A percentile compares a stretch with the other conserved stretches of the same genome.
Conservation (phyloP, 2,797 vertebrate genomes). For the Oreortyx pictus region DNA sequence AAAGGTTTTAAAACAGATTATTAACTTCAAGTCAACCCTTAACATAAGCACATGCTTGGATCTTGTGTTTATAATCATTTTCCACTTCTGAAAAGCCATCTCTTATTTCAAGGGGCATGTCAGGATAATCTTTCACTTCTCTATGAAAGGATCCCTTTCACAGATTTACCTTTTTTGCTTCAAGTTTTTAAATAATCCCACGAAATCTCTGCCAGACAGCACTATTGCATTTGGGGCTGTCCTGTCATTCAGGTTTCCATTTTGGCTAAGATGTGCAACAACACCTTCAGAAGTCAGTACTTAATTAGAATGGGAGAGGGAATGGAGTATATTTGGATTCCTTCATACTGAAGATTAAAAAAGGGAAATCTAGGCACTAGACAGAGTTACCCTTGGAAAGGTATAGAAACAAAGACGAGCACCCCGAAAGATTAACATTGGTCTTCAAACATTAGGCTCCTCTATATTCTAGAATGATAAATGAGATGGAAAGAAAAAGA, state of each 20-base stretch:
- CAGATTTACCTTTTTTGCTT: background rate
- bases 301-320: background rate
- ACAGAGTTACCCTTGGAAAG: background rate
- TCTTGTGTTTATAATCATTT: background rate
- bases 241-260: constrained; percentile 12
- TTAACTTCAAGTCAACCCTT: background rate
- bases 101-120: background rate
- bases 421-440: background rate
- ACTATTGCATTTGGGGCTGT: background rate
- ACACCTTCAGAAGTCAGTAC: background rate
- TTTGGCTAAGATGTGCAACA: constrained; percentile 1
- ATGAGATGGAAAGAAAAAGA: accelerated
- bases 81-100: background rate
- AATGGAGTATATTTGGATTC: background rate
- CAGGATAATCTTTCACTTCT: constrained; percentile 6
- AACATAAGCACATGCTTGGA: background rate
- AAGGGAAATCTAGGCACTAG: background rate
- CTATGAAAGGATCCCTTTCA: constrained; percentile 17
- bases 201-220: constrained; percentile 33
- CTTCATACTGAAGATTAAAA: background rate
- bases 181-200: constrained; percentile 21
- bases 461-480: background rate
- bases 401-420: background rate
- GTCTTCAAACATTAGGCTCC: background rate
- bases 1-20: background rate